Evolutionary conservation across 2,888 invertebrate genomes (phyloP).

Genomic region (Melolontha melolontha): DNA sequence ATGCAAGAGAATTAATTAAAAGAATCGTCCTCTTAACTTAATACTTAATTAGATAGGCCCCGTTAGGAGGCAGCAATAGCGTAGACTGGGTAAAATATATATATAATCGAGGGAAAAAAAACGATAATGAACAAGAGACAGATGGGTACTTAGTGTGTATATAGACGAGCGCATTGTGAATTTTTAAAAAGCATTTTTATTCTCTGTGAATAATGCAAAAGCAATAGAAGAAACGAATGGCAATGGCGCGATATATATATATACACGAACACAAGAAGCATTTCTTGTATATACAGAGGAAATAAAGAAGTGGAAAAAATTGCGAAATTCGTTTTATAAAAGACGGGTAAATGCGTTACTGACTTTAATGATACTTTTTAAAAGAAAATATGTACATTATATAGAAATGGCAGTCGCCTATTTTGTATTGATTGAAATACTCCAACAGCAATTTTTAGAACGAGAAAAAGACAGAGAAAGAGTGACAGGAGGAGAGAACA

Average conservation of each 20-base stretch:
- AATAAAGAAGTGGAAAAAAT: slow-evolving; percentile 34
- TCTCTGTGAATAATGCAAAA: slow-evolving; percentile 58
- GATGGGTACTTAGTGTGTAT: slow-evolving; percentile 29
- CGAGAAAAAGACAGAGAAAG: slow-evolving; percentile 21
- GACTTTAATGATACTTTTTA: slow-evolving; percentile 62
- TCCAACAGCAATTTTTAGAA: slow-evolving; percentile 57
- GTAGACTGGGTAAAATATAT: slow-evolving; percentile 5
- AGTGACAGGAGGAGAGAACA: too few relatives aligned
- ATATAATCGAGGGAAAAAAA: slow-evolving; percentile 21
- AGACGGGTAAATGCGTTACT: slow-evolving; percentile 59
- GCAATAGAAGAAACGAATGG: slow-evolving; percentile 41
- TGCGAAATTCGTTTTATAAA: slow-evolving; percentile 54
- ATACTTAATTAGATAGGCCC: slow-evolving; percentile 37
- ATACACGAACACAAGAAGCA: slow-evolving; percentile 38
- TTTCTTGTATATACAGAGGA: slow-evolving; percentile 7
- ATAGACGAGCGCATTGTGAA: slow-evolving; percentile 52
- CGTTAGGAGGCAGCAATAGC: neutral
- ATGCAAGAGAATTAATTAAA: slow-evolving; percentile 39
- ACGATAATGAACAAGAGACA: slow-evolving; percentile 38
- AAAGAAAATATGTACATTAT: slow-evolving; percentile 57
- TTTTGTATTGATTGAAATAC: slow-evolving; percentile 60
- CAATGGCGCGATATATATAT: slow-evolving; percentile 1
- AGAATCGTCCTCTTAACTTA: slow-evolving; percentile 38
- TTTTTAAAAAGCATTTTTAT: slow-evolving; percentile 58
- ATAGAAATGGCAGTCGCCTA: slow-evolving; percentile 60